A percentile compares a stretch with the other conserved stretches of the same genome.
These are phyloP conservation scores for Gymnorhina tibicen DNA, from an alignment of 2,113 vertebrate genomes.

Conservation along the genomic window DNA sequence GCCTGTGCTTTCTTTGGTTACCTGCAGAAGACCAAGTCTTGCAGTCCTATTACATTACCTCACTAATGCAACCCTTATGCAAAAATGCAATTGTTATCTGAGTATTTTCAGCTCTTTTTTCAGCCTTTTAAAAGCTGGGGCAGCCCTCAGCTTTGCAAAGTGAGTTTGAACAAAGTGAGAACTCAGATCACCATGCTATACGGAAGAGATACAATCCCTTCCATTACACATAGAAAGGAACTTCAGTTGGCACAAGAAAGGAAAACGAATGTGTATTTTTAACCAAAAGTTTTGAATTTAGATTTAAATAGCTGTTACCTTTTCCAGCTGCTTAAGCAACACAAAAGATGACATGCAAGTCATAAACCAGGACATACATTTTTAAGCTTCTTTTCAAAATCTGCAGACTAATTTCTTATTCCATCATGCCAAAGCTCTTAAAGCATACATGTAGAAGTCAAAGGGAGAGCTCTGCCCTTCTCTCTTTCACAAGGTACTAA, in stretches of 20 bases:
- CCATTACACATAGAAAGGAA: neutral
- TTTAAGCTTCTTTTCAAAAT: neutral
- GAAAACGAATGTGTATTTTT: neutral
- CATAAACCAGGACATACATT: neutral
- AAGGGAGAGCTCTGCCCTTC: neutral
- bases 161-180: neutral
- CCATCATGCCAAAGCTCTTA: neutral
- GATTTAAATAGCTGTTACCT: neutral
- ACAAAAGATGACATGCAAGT: neutral
- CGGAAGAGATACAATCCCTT: neutral
- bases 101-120: neutral
- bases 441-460: neutral
- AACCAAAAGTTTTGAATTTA: neutral
- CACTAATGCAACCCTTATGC: fast-evolving
- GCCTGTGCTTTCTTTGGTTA: neutral
- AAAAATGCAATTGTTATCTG: neutral
- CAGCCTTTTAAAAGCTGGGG: neutral
- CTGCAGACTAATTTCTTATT: neutral
- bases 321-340: neutral
- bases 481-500: neutral
- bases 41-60: neutral
- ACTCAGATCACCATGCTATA: neutral
- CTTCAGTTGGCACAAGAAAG: neutral
- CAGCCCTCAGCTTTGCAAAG: neutral
- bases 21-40: neutral